These are phyloP conservation scores for Parnassius mnemosyne DNA, from an alignment of 2,888 invertebrate genomes.

Conservation along the genomic window DNA sequence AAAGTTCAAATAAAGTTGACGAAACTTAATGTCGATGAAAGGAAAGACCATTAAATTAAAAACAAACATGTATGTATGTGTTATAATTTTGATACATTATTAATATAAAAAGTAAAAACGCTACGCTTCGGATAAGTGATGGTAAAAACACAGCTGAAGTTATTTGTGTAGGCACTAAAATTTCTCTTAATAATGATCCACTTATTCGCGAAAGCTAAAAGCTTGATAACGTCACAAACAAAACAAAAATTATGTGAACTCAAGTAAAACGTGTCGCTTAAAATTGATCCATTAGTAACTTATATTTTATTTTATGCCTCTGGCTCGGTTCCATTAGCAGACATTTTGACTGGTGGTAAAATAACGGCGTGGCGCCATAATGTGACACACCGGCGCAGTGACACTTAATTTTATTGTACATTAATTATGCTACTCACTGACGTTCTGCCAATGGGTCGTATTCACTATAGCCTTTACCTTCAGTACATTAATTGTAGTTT, in stretches of 20 bases:
- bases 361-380: slow-evolving; percentile 29
- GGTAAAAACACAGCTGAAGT: too few species aligned
- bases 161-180: background rate
- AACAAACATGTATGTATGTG: too few species aligned
- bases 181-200: background rate
- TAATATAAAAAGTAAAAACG: too few species aligned
- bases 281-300: slow-evolving; percentile 9
- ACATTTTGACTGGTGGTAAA: slow-evolving; percentile 33
- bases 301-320: slow-evolving; percentile 26
- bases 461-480: slow-evolving; percentile 4
- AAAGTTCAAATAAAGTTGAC: too few species aligned
- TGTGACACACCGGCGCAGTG: slow-evolving; percentile 34
- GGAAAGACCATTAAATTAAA: too few species aligned
- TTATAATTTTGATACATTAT: too few species aligned
- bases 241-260: background rate
- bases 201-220: background rate
- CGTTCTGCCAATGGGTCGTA: slow-evolving; percentile 9
- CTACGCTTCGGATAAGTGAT: too few species aligned
- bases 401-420: slow-evolving; percentile 37
- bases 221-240: too few species aligned
- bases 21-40: too few species aligned
- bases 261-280: background rate
- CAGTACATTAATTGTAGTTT: slow-evolving; percentile 13
- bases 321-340: slow-evolving; percentile 19
- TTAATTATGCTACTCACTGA: slow-evolving; percentile 5